Percentiles rank a stretch among this genome's conserved stretches.
phyloP scores from a whole-genome alignment of 2,797 vertebrate genomes.

The Cossypha heuglini region DNA sequence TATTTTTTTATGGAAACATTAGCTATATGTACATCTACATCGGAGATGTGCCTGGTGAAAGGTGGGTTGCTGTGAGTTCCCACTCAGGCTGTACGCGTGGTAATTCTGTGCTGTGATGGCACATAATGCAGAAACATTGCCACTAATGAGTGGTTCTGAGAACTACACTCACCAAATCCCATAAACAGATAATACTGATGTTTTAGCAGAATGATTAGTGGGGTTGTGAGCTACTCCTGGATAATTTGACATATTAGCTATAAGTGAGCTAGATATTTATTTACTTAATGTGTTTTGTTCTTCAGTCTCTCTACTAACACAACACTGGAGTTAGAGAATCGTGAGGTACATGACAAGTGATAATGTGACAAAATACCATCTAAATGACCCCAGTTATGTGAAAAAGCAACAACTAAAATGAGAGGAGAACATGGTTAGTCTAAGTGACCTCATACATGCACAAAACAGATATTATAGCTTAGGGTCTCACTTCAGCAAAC shows the following conservation, averaged over 20 bases:
- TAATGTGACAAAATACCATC: slow-evolving; percentile 2
- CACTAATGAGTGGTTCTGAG: neutral
- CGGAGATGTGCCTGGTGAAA: neutral
- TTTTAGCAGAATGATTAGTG: neutral
- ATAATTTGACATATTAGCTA: slow-evolving; percentile 33
- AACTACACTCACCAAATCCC: neutral
- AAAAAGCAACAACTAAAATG: neutral
- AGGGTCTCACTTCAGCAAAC: neutral
- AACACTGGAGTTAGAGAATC: neutral
- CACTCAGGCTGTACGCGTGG: neutral
- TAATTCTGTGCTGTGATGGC: neutral
- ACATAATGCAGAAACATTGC: neutral
- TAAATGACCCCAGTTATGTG: neutral
- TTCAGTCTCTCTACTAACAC: neutral
- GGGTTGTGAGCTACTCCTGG: neutral
- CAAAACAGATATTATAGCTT: neutral
- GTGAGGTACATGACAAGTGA: neutral
- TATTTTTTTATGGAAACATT: neutral
- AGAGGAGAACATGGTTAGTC: neutral
- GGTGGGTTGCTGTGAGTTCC: neutral
- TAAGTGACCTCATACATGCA: neutral
- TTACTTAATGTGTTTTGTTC: neutral
- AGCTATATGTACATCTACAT: fast-evolving
- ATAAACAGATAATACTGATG: neutral
- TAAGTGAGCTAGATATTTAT: slow-evolving; percentile 14